Conservation (phyloP, 2,888 invertebrate genomes). For the Matsumyia berberina region DNA sequence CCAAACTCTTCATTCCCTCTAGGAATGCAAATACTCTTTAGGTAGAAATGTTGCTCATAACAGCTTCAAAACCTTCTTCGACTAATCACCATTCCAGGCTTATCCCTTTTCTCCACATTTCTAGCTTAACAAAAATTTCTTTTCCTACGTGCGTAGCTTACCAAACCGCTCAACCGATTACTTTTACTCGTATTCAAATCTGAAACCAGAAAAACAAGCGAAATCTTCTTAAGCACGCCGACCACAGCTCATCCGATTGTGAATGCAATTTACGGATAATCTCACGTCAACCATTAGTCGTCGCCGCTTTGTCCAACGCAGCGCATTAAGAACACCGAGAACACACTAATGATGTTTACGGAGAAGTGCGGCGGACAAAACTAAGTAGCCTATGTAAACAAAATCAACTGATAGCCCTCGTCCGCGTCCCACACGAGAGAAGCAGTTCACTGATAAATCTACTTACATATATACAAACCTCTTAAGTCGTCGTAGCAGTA, state of each 20-base stretch:
- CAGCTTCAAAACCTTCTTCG: too few relatives aligned
- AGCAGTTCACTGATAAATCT: conserved; percentile 60
- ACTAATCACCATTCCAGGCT: too few relatives aligned
- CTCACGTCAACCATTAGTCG: conserved; percentile 10
- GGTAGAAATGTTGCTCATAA: too few relatives aligned
- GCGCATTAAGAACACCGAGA: background rate
- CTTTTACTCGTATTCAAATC: background rate
- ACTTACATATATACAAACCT: conserved; percentile 28
- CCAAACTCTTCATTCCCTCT: too few relatives aligned
- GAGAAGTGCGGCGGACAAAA: conserved; percentile 10
- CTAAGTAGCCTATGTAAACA: conserved; percentile 59
- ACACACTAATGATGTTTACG: conserved; percentile 12
- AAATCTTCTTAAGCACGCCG: background rate
- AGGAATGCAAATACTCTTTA: too few relatives aligned
- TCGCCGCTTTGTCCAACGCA: background rate
- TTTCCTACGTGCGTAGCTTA: background rate
- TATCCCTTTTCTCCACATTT: too few relatives aligned
- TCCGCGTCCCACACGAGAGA: conserved; percentile 14
- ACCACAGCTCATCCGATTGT: conserved; percentile 2
- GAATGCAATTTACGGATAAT: conserved; percentile 22
- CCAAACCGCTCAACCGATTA: conserved; percentile 2
- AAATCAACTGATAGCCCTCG: conserved; percentile 63
- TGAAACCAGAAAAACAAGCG: conserved; percentile 26
- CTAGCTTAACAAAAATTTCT: too few relatives aligned
- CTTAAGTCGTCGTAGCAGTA: conserved; percentile 39